phyloP scores from a whole-genome alignment of 2,797 vertebrate genomes.

The Synanceia verrucosa region DNA sequence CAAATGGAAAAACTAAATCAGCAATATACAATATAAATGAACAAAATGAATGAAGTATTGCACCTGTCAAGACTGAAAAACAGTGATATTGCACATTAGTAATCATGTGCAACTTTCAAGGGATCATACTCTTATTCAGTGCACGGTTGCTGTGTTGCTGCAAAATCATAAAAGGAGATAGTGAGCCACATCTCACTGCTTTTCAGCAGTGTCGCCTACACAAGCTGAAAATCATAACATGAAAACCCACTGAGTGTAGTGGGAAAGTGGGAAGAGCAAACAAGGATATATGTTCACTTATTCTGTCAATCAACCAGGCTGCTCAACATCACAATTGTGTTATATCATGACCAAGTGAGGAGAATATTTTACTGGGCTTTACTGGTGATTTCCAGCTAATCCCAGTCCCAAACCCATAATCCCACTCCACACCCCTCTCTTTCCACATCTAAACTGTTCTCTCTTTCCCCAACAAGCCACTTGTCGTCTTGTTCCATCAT shows the following conservation, averaged over 20 bases:
- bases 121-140: neutral
- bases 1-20: too few species aligned
- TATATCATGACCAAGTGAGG: neutral
- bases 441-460: constrained; percentile 12
- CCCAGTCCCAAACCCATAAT: constrained; percentile 53
- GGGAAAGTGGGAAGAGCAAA: neutral
- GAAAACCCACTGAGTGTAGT: neutral
- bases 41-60: too few species aligned
- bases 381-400: constrained; percentile 35
- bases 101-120: neutral
- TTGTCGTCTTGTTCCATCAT: constrained; percentile 42
- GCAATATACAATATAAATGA: too few species aligned
- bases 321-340: neutral
- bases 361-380: constrained; percentile 21
- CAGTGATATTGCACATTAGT: too few species aligned
- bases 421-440: constrained; percentile 57
- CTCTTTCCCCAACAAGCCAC: constrained; percentile 36
- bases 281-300: neutral
- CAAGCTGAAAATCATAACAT: neutral
- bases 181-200: neutral
- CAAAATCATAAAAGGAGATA: neutral
- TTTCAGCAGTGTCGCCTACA: neutral
- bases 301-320: neutral
- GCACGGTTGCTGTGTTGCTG: neutral
- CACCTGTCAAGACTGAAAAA: too few species aligned